Conservation (phyloP, 2,113 vertebrate genomes). For the Talpa occidentalis region DNA sequence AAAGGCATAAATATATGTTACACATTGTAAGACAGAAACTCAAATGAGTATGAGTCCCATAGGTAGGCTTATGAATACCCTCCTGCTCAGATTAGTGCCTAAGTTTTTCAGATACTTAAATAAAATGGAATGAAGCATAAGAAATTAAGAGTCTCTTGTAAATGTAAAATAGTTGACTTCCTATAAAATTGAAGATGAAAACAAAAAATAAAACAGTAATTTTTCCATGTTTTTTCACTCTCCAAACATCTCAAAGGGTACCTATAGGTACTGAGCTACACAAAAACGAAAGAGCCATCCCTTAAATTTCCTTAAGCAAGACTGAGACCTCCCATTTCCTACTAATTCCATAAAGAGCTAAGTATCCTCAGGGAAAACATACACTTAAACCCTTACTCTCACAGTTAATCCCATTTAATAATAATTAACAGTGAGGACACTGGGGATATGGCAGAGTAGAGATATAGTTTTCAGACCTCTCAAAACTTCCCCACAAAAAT, state of each 20-base stretch:
- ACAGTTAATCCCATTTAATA: not conserved
- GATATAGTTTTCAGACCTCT: not conserved
- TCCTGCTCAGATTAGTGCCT: not conserved
- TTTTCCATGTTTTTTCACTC: not conserved
- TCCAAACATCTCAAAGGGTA: not conserved
- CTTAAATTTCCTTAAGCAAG: not conserved
- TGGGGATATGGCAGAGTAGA: not conserved
- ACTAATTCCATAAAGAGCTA: not conserved
- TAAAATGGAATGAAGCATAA: not conserved
- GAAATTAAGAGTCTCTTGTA: not conserved
- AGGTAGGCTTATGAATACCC: not conserved
- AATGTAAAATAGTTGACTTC: not conserved
- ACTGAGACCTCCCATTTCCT: not conserved
- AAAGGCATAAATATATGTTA: not conserved
- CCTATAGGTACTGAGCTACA: not conserved
- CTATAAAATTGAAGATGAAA: conserved; percentile 6
- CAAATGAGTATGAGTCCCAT: not conserved
- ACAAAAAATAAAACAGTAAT: not conserved
- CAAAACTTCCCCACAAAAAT: conserved; percentile 14
- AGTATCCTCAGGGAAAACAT: not conserved
- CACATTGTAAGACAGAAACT: not conserved
- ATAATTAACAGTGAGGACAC: not conserved
- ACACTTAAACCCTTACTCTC: not conserved
- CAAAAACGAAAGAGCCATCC: conserved; percentile 2
- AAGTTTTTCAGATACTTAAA: not conserved